These are phyloP conservation scores for Puntigrus tetrazona DNA, from an alignment of 2,113 vertebrate genomes.

Conservation along the genomic window DNA sequence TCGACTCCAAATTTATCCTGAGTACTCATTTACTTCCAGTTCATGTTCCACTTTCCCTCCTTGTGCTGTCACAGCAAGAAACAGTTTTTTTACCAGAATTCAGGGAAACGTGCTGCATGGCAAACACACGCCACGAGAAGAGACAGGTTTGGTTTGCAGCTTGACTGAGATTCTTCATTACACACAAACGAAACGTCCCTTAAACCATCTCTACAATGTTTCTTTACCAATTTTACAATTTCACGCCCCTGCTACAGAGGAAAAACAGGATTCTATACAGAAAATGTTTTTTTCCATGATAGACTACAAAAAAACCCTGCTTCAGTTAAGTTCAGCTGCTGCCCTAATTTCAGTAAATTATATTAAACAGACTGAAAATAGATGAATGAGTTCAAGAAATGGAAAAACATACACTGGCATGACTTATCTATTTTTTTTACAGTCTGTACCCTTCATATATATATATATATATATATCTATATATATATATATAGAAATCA, in stretches of 20 bases:
- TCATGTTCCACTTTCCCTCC: slow-evolving; percentile 12
- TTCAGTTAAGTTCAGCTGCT: not conserved
- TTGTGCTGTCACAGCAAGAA: slow-evolving; percentile 14
- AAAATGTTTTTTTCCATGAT: not conserved
- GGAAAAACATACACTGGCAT: no score
- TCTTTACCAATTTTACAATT: not conserved
- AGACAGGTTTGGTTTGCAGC: not conserved
- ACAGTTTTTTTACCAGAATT: not conserved
- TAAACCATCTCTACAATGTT: not conserved
- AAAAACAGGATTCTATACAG: not conserved
- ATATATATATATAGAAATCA: no score
- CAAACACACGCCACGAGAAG: not conserved
- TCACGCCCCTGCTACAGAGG: not conserved
- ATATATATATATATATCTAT: no score
- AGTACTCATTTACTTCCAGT: slow-evolving; percentile 16
- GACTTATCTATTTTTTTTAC: no score
- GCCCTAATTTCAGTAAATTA: not conserved
- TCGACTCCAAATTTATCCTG: slow-evolving; percentile 18
- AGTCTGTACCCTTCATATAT: no score
- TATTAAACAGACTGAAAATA: not conserved
- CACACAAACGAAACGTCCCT: not conserved
- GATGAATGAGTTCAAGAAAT: no score
- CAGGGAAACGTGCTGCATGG: not conserved
- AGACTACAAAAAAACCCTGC: no score
- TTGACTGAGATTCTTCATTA: not conserved